Evolutionary conservation across 2,888 invertebrate species (phyloP).

Genomic region (Kryphioiulus occultus): DNA sequence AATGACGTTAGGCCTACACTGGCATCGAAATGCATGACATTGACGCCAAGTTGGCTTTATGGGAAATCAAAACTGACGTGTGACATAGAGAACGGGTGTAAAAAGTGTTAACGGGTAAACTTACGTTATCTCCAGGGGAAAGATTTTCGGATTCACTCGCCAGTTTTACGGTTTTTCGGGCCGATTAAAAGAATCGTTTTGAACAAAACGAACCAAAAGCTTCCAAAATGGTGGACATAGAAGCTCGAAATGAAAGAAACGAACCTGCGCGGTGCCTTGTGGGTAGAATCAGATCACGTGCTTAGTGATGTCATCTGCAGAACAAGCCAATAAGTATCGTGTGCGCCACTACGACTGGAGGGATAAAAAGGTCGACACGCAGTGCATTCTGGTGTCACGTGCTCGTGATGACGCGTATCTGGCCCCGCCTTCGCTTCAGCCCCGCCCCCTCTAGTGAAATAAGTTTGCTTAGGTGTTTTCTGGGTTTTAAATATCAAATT

Average conservation of each 20-base stretch:
- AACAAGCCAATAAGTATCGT: too few relatives aligned
- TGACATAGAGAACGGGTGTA: neutral
- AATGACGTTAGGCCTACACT: neutral
- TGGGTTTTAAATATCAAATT: neutral
- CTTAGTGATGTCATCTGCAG: neutral
- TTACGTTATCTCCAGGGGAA: slow-evolving; percentile 11
- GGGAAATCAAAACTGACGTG: neutral
- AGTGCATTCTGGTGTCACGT: neutral
- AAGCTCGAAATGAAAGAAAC: neutral
- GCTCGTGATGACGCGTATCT: neutral
- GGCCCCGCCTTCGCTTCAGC: neutral
- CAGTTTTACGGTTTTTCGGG: neutral
- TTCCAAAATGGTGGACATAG: neutral
- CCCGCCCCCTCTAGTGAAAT: neutral
- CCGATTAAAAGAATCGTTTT: neutral
- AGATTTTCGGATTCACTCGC: slow-evolving; percentile 37
- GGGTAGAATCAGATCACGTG: neutral
- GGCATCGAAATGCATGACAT: neutral
- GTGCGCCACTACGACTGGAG: too few relatives aligned
- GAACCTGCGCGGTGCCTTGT: neutral
- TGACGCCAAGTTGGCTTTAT: neutral
- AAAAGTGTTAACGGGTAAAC: neutral
- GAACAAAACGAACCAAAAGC: neutral
- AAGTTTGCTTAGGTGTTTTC: neutral
- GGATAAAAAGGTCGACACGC: too few relatives aligned